Evolutionary conservation across 2,113 vertebrate genomes (phyloP).

Genomic region (Chamaea fasciata): DNA sequence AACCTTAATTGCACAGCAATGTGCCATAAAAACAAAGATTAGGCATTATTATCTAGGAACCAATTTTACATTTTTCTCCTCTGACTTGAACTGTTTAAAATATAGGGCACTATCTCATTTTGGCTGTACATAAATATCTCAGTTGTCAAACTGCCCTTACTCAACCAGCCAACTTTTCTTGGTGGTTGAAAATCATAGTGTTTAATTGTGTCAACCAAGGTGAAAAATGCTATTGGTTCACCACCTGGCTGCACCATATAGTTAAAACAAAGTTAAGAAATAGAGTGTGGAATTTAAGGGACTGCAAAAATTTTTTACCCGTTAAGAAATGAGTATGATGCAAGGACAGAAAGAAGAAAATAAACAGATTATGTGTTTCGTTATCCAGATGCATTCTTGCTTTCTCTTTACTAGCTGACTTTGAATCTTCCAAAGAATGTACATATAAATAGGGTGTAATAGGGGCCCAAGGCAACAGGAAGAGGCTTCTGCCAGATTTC

Average conservation of each 20-base stretch:
- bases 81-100: constrained; percentile 76
- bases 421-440: neutral
- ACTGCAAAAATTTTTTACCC: neutral
- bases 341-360: neutral
- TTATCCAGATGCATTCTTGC: neutral
- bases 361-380: neutral
- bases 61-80: constrained; percentile 75
- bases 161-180: constrained; percentile 54
- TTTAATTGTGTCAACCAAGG: constrained; percentile 43
- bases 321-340: neutral
- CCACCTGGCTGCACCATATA: constrained; percentile 21
- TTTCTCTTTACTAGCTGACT: neutral
- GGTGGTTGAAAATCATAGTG: constrained; percentile 51
- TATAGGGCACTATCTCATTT: constrained; percentile 68
- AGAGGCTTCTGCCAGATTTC: neutral
- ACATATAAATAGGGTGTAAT: neutral
- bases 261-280: neutral
- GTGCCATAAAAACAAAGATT: constrained; percentile 69
- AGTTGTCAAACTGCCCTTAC: constrained; percentile 64
- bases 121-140: constrained; percentile 62
- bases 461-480: neutral
- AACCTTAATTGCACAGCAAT: constrained; percentile 67
- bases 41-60: constrained; percentile 68
- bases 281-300: neutral
- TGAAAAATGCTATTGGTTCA: constrained; percentile 33